Evolutionary conservation across 2,888 invertebrate species (phyloP).

Genomic region (Synanthedon andrenaeformis): DNA sequence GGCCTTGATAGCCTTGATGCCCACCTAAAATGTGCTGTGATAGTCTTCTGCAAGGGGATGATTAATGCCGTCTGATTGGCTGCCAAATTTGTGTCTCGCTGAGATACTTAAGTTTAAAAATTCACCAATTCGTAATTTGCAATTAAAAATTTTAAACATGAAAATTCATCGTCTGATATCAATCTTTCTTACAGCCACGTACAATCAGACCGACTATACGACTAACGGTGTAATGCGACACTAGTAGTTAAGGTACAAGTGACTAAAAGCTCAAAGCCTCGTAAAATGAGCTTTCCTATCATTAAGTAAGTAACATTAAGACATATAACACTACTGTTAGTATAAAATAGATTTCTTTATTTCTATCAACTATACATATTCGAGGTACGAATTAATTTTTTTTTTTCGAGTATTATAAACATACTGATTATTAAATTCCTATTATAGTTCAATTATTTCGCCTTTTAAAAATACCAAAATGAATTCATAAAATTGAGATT

Average conservation of each 20-base stretch:
- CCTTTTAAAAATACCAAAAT: not conserved
- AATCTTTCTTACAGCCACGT: too few species aligned
- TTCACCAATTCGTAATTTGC: too few species aligned
- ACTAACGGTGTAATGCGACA: conserved; percentile 19
- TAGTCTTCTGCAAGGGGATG: too few species aligned
- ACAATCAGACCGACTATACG: too few species aligned
- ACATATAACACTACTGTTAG: conserved; percentile 24
- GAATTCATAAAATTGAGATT: not conserved
- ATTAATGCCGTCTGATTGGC: too few species aligned
- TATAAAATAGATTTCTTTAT: conserved; percentile 62
- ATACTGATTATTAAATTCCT: too few species aligned
- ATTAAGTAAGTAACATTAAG: conserved; percentile 3
- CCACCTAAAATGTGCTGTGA: too few species aligned
- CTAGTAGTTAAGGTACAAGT: conserved; percentile 24
- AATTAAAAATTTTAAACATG: too few species aligned
- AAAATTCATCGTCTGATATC: too few species aligned
- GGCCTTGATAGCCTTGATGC: too few species aligned
- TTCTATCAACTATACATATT: conserved; percentile 45
- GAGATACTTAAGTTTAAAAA: too few species aligned
- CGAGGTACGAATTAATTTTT: conserved; percentile 15
- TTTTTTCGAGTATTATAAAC: conserved; percentile 34
- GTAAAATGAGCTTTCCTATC: conserved; percentile 25
- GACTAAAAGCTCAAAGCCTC: conserved; percentile 38
- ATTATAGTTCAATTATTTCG: not conserved
- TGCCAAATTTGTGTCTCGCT: too few species aligned